Base-by-base conservation (phyloP, 2,888 invertebrate genomes). In the Cryptocheilus praepositus region DNA sequence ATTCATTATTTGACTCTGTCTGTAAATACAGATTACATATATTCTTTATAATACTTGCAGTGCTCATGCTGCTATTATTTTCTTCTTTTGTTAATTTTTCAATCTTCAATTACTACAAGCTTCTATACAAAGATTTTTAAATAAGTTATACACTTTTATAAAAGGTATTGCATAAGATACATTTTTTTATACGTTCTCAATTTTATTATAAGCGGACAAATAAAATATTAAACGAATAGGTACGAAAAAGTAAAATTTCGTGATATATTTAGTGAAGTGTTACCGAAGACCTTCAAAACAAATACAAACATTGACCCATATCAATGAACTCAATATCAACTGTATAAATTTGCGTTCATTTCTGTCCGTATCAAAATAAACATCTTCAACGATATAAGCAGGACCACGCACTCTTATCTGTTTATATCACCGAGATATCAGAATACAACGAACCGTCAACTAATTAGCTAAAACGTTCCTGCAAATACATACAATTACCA, bases 1-100 rank as follows among this genome's bases (percentile, higher is more conserved):
- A 79, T 49, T 75, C 81, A 68, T 80, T 79, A 65, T 77, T 84
- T 7, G 81, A 80, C 61, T 80, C 82, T 45, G 79, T 70, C 88
- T 86, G 70, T 28, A 75, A 77, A 68, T 67, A 61, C 44, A 58
- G 22, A 22, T 21, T 8, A 5, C 36, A 36, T 36, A 36, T 5
- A 2, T 36, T 36, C 11, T 36, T 36, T 36, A 36, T 11, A 7
- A 36, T 36, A 36, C 36, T 11, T 36, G 13, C 8, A 36, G 36
- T 36, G 13, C 13, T 11, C 36, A 36, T 36, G 3, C 19, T 56
- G 51, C 21, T 19, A n/a, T 58, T 44, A n/a, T 36, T 36, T 36
- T 7, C 36, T 36, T 36, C 1, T 36, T 36, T 11, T 36, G 28
- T 49, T 1, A n/a, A 21, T 58, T 52, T 18, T 45, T 45, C 7